These are phyloP conservation scores for Apodemia mormo DNA, from an alignment of 2,888 invertebrate genomes.

Conservation along the genomic window DNA sequence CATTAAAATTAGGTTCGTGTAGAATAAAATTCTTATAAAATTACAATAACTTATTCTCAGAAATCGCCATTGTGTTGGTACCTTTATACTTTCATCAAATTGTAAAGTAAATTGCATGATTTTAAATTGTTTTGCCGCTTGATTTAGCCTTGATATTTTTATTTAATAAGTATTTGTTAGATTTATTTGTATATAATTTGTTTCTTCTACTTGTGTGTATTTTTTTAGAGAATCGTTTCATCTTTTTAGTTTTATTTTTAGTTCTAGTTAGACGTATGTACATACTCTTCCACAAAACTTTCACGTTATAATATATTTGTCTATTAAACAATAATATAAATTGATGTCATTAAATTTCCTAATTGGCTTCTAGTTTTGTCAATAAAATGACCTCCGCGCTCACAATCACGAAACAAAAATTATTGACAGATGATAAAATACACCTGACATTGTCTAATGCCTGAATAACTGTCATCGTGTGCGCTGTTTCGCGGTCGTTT, in stretches of 20 bases:
- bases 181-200: conserved; percentile 14
- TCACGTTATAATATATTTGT: background rate
- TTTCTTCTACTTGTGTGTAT: conserved; percentile 3
- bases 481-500: background rate
- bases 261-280: background rate
- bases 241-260: conserved; percentile 9
- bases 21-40: background rate
- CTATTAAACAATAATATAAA: no score
- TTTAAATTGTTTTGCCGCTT: conserved; percentile 9
- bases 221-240: conserved; percentile 5
- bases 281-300: background rate
- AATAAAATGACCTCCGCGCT: background rate
- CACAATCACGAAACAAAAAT: background rate
- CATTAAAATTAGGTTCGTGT: background rate
- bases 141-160: conserved; percentile 13
- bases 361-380: background rate
- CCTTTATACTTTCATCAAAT: background rate
- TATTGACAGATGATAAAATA: background rate
- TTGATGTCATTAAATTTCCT: no score
- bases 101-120: background rate
- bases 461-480: background rate
- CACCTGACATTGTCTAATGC: background rate
- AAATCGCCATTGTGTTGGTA: conserved; percentile 14
- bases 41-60: background rate
- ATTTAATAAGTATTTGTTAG: conserved; percentile 8